A percentile compares a stretch with the other conserved stretches of the same genome.
Conservation (phyloP, 2,113 vertebrate species). For the Takifugu flavidus region DNA sequence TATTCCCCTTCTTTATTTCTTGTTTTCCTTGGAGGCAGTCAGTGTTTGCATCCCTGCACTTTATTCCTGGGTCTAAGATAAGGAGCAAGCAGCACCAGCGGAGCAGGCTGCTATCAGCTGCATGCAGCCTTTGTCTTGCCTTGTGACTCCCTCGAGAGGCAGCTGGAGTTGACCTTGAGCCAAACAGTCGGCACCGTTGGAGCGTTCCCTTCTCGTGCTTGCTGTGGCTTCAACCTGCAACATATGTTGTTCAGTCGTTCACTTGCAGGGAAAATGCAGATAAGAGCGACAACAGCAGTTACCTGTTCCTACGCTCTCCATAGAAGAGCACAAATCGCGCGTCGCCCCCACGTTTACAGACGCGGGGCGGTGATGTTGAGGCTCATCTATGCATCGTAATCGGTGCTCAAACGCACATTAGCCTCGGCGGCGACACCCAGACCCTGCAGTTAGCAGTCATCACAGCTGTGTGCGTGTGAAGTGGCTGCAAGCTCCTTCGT, state of each 20-base stretch:
- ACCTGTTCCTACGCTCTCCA: no score
- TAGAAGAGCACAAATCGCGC: no score
- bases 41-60: neutral
- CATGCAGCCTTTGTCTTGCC: slow-evolving; percentile 18
- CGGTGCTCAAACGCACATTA: neutral
- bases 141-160: slow-evolving; percentile 37
- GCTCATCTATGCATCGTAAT: slow-evolving; percentile 6
- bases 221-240: neutral
- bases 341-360: neutral
- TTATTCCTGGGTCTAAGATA: slow-evolving; percentile 4
- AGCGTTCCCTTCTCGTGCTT: neutral
- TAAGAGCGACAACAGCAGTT: no score
- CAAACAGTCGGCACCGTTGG: slow-evolving; percentile 41
- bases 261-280: no score
- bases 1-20: neutral
- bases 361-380: neutral
- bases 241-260: no score
- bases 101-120: slow-evolving; percentile 18
- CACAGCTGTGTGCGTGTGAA: slow-evolving; percentile 10
- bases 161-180: slow-evolving; percentile 19
- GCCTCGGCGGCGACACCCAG: slow-evolving; percentile 13
- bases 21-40: neutral
- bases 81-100: neutral
- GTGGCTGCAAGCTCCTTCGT: slow-evolving; percentile 30
- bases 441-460: slow-evolving; percentile 14